Conservation (phyloP, 1,140 invertebrate genomes). For the Liolophura sinensis region DNA sequence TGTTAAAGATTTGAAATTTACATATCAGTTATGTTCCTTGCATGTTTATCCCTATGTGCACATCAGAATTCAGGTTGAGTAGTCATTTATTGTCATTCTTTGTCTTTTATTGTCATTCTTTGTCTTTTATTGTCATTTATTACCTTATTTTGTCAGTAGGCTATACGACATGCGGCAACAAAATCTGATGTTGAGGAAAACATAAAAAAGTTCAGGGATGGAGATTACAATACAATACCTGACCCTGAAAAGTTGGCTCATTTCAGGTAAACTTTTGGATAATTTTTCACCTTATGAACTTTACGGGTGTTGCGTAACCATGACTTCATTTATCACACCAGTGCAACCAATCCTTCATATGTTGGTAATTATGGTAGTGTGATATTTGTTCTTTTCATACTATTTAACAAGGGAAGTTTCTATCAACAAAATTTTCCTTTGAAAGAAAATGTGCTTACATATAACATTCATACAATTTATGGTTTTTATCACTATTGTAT, state of each 20-base stretch:
- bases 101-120: too few relatives aligned
- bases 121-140: too few relatives aligned
- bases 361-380: not conserved
- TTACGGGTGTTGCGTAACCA: not conserved
- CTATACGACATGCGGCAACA: constrained; percentile 14
- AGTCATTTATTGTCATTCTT: too few relatives aligned
- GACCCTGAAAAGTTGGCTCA: constrained; percentile 37
- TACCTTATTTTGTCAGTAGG: too few relatives aligned
- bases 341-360: not conserved
- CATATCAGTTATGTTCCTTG: too few relatives aligned
- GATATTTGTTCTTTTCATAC: not conserved
- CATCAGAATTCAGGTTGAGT: too few relatives aligned
- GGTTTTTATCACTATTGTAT: not conserved
- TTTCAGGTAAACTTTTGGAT: constrained; percentile 27
- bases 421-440: too few relatives aligned
- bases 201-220: constrained; percentile 25
- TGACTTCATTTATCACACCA: not conserved
- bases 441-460: too few relatives aligned
- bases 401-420: too few relatives aligned
- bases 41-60: too few relatives aligned
- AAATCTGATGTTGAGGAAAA: constrained; percentile 24
- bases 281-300: not conserved
- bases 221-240: constrained; percentile 35
- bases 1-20: too few relatives aligned
- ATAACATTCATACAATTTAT: too few relatives aligned